Percentiles rank a stretch among this genome's conserved stretches.
These are phyloP conservation scores for Apamea anceps DNA, from an alignment of 2,888 invertebrate genomes.

Conservation along the genomic window DNA sequence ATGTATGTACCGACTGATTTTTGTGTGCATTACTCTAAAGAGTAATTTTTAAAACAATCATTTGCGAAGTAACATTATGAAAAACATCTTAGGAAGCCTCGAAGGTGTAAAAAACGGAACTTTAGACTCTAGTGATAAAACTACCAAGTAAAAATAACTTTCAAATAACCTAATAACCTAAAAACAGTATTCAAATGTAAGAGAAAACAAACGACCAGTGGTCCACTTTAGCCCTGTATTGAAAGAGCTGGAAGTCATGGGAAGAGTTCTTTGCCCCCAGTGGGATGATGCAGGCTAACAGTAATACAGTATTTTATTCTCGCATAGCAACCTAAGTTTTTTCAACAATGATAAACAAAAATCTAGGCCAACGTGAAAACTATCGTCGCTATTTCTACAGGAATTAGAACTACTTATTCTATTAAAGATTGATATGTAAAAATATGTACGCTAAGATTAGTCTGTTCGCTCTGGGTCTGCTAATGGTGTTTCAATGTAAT, in stretches of 20 bases:
- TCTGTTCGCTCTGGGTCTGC: slow-evolving; percentile 56
- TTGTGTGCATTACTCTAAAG: no score
- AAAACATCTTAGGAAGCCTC: not conserved
- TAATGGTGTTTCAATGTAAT: slow-evolving; percentile 89
- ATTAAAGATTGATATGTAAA: slow-evolving; percentile 44
- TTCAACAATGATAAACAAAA: not conserved
- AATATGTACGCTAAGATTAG: slow-evolving; percentile 77
- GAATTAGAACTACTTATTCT: not conserved
- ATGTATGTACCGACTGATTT: no score
- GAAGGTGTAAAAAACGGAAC: not conserved
- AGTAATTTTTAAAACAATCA: not conserved
- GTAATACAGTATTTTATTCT: not conserved
- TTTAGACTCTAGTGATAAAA: not conserved
- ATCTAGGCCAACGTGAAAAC: not conserved
- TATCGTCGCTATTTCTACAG: not conserved
- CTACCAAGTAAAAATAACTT: not conserved
- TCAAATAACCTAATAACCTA: not conserved
- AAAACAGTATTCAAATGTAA: not conserved
- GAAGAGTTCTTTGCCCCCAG: not conserved
- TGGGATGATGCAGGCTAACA: not conserved
- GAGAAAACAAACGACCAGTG: no score
- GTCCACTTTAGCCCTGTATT: no score
- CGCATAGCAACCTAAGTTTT: no score
- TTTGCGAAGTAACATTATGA: not conserved
- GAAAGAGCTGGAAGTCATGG: no score